phyloP scores from a whole-genome alignment of 1,140 invertebrate genomes.

The Aphelenchoides fujianensis region DNA sequence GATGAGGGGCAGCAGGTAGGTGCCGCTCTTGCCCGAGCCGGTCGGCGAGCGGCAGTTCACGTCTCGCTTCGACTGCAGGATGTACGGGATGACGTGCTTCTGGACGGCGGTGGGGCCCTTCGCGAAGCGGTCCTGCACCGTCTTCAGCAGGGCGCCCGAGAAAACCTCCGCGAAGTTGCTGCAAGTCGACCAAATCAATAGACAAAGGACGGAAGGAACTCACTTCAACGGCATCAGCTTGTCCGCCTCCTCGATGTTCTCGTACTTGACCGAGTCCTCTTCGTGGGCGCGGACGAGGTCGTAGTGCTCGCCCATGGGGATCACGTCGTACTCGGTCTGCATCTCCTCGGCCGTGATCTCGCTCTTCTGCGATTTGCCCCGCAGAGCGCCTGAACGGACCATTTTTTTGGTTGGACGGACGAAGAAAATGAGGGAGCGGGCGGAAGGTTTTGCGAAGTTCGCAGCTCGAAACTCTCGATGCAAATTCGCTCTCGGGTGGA shows the following conservation, averaged over 20 bases:
- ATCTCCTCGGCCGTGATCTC: not conserved
- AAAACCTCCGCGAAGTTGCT: not conserved
- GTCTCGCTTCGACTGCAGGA: not conserved
- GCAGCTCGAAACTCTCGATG: no score
- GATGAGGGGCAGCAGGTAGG: conserved; percentile 5
- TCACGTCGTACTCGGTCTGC: not conserved
- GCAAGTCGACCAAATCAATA: not conserved
- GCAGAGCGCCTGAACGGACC: not conserved
- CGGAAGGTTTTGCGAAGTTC: no score
- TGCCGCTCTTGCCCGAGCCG: conserved; percentile 6
- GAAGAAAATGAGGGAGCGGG: no score
- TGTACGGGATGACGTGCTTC: not conserved
- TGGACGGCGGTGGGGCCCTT: conserved; percentile 8
- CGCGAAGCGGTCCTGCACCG: not conserved
- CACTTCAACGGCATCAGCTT: not conserved
- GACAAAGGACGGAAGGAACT: not conserved
- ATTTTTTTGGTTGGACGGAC: no score
- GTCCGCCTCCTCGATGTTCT: not conserved
- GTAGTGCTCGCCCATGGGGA: not conserved
- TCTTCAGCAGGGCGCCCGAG: not conserved
- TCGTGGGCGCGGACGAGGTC: not conserved
- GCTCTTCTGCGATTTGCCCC: not conserved
- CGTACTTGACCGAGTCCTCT: not conserved
- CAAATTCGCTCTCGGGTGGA: no score
- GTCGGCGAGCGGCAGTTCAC: not conserved